Percentiles rank a stretch among this genome's conserved stretches.
Evolutionary conservation across 2,888 invertebrate genomes (phyloP).

Genomic region (Perizoma flavofasciatum): DNA sequence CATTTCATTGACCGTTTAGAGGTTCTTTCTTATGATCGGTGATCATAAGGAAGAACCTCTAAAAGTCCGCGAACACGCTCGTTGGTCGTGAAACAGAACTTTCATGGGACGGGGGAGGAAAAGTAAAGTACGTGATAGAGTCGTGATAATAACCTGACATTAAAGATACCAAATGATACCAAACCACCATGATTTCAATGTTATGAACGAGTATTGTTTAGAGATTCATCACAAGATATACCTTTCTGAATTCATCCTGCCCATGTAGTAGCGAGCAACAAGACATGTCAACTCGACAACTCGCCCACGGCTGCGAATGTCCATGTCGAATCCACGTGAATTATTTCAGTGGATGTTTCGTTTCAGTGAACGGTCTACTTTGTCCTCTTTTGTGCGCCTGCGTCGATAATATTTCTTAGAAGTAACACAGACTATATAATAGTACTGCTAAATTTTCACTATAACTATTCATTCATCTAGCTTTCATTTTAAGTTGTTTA

Average conservation of each 20-base stretch:
- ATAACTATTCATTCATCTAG: too few relatives aligned
- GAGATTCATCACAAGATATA: slow-evolving; percentile 4
- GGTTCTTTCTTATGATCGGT: too few relatives aligned
- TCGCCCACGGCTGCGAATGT: slow-evolving; percentile 66
- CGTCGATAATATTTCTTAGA: slow-evolving; percentile 65
- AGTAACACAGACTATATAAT: slow-evolving; percentile 33
- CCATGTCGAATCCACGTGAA: slow-evolving; percentile 75
- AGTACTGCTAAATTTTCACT: slow-evolving; percentile 12
- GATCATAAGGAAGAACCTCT: too few relatives aligned
- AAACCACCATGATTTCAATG: not conserved
- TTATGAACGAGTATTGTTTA: slow-evolving; percentile 7
- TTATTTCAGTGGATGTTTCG: slow-evolving; percentile 67
- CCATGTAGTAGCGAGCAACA: slow-evolving; percentile 43
- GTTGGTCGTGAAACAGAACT: too few relatives aligned
- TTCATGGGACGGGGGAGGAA: too few relatives aligned
- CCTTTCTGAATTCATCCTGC: slow-evolving; percentile 22
- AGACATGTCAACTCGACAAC: slow-evolving; percentile 63
- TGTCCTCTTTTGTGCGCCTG: slow-evolving; percentile 58
- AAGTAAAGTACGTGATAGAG: too few relatives aligned
- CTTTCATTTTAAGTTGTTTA: too few relatives aligned
- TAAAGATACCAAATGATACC: too few relatives aligned
- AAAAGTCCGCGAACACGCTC: too few relatives aligned
- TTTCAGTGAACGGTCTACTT: slow-evolving; percentile 65
- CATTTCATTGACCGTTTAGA: too few relatives aligned
- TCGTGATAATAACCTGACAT: too few relatives aligned